Percentiles rank a stretch among this genome's conserved stretches.
phyloP scores from a whole-genome alignment of 2,797 vertebrate genomes.

The Myotis myotis region DNA sequence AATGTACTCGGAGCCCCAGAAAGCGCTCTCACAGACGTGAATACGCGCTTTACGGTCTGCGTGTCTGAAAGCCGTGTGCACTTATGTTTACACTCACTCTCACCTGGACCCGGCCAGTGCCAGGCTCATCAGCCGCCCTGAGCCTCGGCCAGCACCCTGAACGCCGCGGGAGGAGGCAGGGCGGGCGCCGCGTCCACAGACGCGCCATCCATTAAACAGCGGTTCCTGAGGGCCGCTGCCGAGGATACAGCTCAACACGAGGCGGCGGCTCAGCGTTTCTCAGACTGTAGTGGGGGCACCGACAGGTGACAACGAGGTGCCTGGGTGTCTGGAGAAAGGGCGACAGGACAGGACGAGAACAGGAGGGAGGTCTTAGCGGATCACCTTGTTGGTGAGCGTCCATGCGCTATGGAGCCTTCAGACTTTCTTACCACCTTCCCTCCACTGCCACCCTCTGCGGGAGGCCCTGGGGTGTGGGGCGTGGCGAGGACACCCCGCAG shows the following conservation, averaged over 20 bases:
- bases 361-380: background rate
- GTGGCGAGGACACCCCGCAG: too few species aligned
- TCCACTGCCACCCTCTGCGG: too few species aligned
- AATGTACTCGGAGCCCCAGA: conserved; percentile 5
- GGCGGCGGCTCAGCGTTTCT: background rate
- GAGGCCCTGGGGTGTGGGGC: too few species aligned
- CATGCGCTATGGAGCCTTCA: background rate
- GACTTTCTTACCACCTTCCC: too few species aligned
- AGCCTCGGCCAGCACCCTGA: background rate
- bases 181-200: background rate
- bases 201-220: rapidly evolving
- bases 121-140: background rate
- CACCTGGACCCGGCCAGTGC: background rate
- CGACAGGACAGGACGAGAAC: background rate
- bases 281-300: background rate
- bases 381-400: background rate
- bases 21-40: background rate
- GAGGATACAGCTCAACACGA: background rate
- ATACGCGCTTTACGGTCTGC: background rate
- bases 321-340: background rate
- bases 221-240: background rate
- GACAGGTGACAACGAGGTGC: background rate
- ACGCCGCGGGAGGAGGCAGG: background rate
- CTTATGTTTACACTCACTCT: background rate
- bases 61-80: background rate